A percentile compares a stretch with the other conserved stretches of the same genome.
Conservation (phyloP, 2,797 vertebrate genomes). For the Malacoraja senta region DNA sequence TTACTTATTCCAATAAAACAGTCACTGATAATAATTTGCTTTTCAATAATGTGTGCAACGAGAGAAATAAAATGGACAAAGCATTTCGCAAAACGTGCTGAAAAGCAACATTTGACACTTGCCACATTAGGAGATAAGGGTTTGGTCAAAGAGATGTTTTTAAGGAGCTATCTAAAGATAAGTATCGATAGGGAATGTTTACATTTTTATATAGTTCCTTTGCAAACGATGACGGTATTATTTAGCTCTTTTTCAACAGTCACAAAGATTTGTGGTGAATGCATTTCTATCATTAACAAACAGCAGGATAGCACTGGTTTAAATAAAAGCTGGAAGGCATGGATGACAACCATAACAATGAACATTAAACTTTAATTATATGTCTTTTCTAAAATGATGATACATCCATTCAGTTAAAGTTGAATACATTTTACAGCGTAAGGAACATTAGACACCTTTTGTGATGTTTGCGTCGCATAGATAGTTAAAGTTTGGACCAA, state of each 20-base stretch:
- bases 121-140: too few relatives aligned
- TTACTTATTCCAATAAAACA: neutral
- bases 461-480: neutral
- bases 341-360: neutral
- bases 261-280: neutral
- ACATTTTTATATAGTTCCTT: neutral
- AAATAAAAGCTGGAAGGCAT: neutral
- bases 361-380: constrained; percentile 1
- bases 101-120: too few relatives aligned
- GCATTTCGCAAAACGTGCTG: too few relatives aligned
- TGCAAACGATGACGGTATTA: neutral
- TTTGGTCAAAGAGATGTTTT: too few relatives aligned
- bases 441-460: neutral
- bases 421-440: neutral
- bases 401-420: neutral
- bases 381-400: neutral
- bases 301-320: neutral
- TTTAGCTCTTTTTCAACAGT: neutral
- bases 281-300: neutral
- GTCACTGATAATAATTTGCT: neutral
- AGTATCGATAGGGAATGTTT: too few relatives aligned
- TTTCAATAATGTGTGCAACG: too few relatives aligned
- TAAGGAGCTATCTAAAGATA: too few relatives aligned
- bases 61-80: too few relatives aligned
- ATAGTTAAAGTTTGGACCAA: too few relatives aligned